Percentiles rank a stretch among this genome's conserved stretches.
phyloP scores from a whole-genome alignment of 2,113 vertebrate species.

The Caracal caracal region DNA sequence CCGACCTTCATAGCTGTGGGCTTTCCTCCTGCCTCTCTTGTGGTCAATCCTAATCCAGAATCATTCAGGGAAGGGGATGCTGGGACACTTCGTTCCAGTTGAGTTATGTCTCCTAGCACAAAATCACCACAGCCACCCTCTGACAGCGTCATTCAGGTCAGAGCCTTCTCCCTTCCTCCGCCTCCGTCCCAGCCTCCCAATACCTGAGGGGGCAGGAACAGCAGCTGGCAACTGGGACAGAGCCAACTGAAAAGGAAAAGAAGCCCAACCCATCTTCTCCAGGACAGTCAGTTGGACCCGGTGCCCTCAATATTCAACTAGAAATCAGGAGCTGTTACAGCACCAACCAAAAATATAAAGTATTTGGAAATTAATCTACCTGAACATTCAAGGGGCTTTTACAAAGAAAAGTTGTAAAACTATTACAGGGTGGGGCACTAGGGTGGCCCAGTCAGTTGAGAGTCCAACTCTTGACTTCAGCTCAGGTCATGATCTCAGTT shows the following conservation, averaged over 20 bases:
- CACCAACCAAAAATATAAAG: background rate
- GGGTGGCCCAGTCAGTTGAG: too few species aligned
- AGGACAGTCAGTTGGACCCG: background rate
- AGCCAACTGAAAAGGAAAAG: background rate
- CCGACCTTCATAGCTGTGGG: background rate
- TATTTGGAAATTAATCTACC: background rate
- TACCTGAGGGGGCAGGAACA: background rate
- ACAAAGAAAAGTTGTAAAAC: background rate
- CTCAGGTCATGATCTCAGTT: too few species aligned
- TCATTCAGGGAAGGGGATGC: background rate
- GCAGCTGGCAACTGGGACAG: background rate
- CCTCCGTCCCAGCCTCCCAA: background rate
- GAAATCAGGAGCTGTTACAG: background rate
- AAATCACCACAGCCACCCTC: background rate
- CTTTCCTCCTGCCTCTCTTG: background rate
- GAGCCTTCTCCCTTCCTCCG: background rate
- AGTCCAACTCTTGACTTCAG: too few species aligned
- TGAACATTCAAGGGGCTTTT: background rate
- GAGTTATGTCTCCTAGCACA: background rate
- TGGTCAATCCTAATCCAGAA: background rate
- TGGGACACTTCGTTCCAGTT: background rate
- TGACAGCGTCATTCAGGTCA: background rate
- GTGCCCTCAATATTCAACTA: background rate
- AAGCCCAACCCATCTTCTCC: background rate
- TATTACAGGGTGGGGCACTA: too few species aligned